Conservation (phyloP, 2,797 vertebrate genomes). For the Myiotriccus ornatus region DNA sequence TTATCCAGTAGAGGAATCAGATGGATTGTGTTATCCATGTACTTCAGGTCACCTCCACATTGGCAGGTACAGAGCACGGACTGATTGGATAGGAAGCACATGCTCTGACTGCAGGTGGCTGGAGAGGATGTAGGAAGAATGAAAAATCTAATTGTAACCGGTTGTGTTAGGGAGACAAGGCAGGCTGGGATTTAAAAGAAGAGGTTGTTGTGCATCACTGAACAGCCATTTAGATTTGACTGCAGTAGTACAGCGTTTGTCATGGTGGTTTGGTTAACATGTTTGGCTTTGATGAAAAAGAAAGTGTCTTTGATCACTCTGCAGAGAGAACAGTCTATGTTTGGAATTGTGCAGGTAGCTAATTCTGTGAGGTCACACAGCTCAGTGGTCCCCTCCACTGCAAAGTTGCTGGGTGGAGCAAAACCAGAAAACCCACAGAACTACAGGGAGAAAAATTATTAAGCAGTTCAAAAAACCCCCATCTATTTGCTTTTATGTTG, state of each 20-base stretch:
- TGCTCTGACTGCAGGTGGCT: neutral
- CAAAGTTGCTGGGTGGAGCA: neutral
- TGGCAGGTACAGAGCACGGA: neutral
- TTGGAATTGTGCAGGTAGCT: slow-evolving; percentile 17
- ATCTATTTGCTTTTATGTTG: neutral
- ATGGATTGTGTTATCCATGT: neutral
- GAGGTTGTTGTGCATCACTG: slow-evolving; percentile 40
- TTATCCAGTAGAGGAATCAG: neutral
- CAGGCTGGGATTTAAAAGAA: slow-evolving; percentile 20
- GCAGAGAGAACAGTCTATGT: neutral
- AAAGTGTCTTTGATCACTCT: neutral
- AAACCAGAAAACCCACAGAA: neutral
- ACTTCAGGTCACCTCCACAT: neutral
- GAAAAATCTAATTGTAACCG: neutral
- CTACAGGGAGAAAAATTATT: neutral
- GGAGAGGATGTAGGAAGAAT: neutral
- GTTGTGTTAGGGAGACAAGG: neutral
- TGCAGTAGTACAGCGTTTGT: slow-evolving; percentile 15
- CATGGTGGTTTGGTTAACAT: slow-evolving; percentile 60
- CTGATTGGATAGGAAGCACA: neutral
- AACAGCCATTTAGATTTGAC: slow-evolving; percentile 48
- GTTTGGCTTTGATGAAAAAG: slow-evolving; percentile 45
- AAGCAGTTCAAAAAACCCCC: neutral
- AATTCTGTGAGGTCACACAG: slow-evolving; percentile 23
- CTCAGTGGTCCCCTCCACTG: neutral